Evolutionary conservation across 1,140 invertebrate species (phyloP).

Genomic region (Asbolus verrucosus): DNA sequence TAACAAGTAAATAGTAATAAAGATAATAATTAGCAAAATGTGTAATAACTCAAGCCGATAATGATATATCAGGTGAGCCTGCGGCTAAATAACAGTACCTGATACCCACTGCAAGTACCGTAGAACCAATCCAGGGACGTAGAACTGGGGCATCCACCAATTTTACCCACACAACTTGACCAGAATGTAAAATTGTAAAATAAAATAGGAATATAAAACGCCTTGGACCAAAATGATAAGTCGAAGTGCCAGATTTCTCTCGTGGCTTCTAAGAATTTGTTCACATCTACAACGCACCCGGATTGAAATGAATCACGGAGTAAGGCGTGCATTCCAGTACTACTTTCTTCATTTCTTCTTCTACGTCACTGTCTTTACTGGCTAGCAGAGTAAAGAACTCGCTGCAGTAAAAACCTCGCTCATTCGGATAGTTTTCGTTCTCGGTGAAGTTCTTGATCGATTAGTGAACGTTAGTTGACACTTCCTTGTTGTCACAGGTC

Average conservation of each 20-base stretch:
- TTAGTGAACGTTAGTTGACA: slow-evolving; percentile 54
- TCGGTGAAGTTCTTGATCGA: slow-evolving; percentile 48
- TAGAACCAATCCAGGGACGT: slow-evolving; percentile 37
- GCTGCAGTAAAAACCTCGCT: slow-evolving; percentile 43
- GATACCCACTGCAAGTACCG: slow-evolving; percentile 43
- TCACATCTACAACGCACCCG: slow-evolving; percentile 1
- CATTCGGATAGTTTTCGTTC: slow-evolving; percentile 51
- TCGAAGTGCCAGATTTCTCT: not conserved
- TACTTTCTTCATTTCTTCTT: slow-evolving; percentile 46
- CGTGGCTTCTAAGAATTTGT: not conserved
- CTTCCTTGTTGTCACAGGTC: slow-evolving; percentile 44
- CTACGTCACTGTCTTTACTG: slow-evolving; percentile 49
- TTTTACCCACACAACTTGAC: not conserved
- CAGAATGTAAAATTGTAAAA: not conserved
- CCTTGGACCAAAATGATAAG: too few relatives aligned
- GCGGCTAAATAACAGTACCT: slow-evolving; percentile 45
- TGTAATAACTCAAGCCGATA: slow-evolving; percentile 36
- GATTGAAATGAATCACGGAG: slow-evolving; percentile 28
- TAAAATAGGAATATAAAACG: too few relatives aligned
- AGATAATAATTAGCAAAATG: slow-evolving; percentile 31
- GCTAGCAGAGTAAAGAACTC: slow-evolving; percentile 36
- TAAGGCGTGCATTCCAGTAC: slow-evolving; percentile 14
- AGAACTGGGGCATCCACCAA: slow-evolving; percentile 20
- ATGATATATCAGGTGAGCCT: slow-evolving; percentile 38
- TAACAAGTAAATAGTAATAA: slow-evolving; percentile 26